Conservation (phyloP, 2,113 vertebrate species). For the Mustela nigripes region DNA sequence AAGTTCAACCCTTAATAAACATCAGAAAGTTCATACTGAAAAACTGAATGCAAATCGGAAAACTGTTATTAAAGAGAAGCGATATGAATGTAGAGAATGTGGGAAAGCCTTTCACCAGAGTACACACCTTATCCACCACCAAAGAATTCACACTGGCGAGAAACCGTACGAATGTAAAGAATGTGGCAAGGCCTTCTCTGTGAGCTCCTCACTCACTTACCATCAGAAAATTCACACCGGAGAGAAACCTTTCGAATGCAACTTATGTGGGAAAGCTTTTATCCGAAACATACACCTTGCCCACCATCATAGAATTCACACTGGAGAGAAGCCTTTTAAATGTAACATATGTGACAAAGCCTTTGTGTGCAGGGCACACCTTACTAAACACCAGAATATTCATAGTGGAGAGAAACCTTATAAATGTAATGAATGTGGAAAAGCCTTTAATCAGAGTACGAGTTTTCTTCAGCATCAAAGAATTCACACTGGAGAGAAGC, state of each 20-base stretch:
- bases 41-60: conserved; percentile 31
- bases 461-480: conserved; percentile 81
- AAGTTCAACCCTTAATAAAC: conserved; percentile 71
- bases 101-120: conserved; percentile 84
- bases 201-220: conserved; percentile 80
- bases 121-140: conserved; percentile 83
- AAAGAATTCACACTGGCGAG: conserved; percentile 82
- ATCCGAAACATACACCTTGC: conserved; percentile 81
- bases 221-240: conserved; percentile 84
- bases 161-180: conserved; percentile 81
- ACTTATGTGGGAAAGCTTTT: conserved; percentile 81
- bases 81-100: conserved; percentile 83
- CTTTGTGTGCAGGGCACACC: conserved; percentile 81
- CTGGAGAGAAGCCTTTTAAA: conserved; percentile 83
- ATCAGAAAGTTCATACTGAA: conserved; percentile 72
- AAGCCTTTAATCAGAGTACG: conserved; percentile 81
- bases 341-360: conserved; percentile 82
- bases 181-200: conserved; percentile 82
- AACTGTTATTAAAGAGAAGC: conserved; percentile 66
- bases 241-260: conserved; percentile 82
- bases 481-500: conserved; percentile 82
- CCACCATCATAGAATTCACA: conserved; percentile 80
- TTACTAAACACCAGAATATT: conserved; percentile 83
- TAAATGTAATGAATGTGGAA: conserved; percentile 78
- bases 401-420: conserved; percentile 80